Evolutionary conservation across 2,113 vertebrate species (phyloP), one percentile per base, ranked within the genome.

Genomic region (Diadophis punctatus): DNA sequence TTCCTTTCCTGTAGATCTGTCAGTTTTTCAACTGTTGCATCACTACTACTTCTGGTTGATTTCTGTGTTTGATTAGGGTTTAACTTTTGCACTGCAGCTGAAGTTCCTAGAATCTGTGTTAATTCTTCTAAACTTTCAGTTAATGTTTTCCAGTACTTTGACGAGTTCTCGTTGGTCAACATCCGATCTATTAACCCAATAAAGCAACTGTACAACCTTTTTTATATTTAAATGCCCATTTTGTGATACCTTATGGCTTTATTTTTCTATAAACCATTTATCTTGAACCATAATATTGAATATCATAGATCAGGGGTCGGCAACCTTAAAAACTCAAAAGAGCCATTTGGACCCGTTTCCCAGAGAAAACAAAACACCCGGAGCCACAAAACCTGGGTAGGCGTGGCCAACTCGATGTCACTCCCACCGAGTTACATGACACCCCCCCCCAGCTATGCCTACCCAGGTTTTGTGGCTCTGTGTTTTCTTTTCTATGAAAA

Each of bases 141-240:
- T 52, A 86, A 63, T 30, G 25, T 90, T 86, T 86, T 51, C 80
- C 58, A 90, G 14, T 56, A 60, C 43, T 86, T 92, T 49, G 39
- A 85, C 58, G 12, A n/a, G 0, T 58, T 85, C 23, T 56, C 84
- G 63, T 46, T 92, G 12, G 80, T 88, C 30, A 80, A 34, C 60
- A 90, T 48, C 46, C 7, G 63, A 90, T 90, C 92, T 94, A 23
- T 84, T 56, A 89, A 48, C 46, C 74, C 91, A 93, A 90, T 93
- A 91, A 90, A 90, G 58, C 30, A 91, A 93, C 95, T 94, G 48
- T 94, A 94, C 92, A 94, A 88, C 49, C 89, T 52, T 58, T 96
- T 80, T 91, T 94, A 89, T 39, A 87, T 5, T 94, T 96, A 95
- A 93, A 93, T 94, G 91, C 48, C 89, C 89, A 27, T 95, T 86